Evolutionary conservation across 2,797 vertebrate species (phyloP), one percentile per base, ranked within the genome.

Genomic region (Acanthiza pusilla): DNA sequence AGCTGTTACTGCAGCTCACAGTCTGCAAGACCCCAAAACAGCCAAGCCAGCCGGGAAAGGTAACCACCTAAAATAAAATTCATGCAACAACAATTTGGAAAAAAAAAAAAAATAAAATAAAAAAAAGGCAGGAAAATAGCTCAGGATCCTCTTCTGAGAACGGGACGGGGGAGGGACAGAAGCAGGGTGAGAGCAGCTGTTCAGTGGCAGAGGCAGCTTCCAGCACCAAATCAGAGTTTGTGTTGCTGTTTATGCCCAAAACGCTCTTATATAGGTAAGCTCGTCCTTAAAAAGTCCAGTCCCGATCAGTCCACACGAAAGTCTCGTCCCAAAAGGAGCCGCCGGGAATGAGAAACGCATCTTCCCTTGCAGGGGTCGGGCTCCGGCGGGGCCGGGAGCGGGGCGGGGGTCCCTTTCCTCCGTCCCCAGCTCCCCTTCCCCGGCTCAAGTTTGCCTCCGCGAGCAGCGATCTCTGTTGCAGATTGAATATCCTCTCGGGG

Each of bases 401-500:
- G 57, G 63, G 48, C 74, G 38, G 45, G 92, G 85, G 88, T 88
- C 65, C 85, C 94, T 94, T 81, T 95, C 65, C 76, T 61, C 58
- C 42, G 71, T 75, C 88, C 73, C 86, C 82, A 70, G 94, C 89
- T 85, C 96, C 94, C 95, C 91, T 96, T 95, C 82, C 84, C 94
- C 92, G 45, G 54, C 96, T 73, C 91, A 96, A 97, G 96, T 97
- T 96, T 96, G 96, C 95, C 95, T 96, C 94, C 82, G 97, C 94
- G 71, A 97, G 96, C 66, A 84, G 89, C 95, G 94, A 96, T 96
- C 96, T 88, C 96, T 89, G 93, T 91, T 81, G 97, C 97, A 96
- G 97, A 98, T 97, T 97, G 97, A 97, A 98, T 97, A 98, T 97
- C 97, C 97, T 97, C 80, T 38, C 23, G 61, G 84, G 85, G 90